phyloP scores from a whole-genome alignment of 1,140 invertebrate genomes.

The Octopus bimaculoides region DNA sequence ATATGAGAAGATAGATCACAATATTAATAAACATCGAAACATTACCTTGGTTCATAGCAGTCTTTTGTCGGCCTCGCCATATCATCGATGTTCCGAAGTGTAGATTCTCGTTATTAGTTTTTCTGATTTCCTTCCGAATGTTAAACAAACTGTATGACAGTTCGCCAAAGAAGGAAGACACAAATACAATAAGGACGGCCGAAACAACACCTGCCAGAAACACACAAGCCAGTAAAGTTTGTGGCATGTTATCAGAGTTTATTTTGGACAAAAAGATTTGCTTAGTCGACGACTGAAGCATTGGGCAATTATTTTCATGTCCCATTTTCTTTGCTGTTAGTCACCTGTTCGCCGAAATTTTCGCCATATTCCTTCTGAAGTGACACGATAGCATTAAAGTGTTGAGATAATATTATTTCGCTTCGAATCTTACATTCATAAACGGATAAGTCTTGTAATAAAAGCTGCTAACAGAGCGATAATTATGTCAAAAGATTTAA shows the following conservation, averaged over 20 bases:
- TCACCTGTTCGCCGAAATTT: background rate
- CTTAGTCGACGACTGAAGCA: background rate
- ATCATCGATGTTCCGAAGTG: background rate
- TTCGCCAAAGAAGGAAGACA: background rate
- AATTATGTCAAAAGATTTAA: no score
- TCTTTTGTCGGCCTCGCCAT: background rate
- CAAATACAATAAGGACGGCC: background rate
- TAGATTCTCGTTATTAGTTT: background rate
- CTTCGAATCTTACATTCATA: no score
- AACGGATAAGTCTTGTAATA: no score
- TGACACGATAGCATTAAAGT: background rate
- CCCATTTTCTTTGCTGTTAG: background rate
- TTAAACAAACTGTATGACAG: background rate
- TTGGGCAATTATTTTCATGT: background rate
- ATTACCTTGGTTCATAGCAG: conserved; percentile 4
- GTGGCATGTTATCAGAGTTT: background rate
- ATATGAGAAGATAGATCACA: no score
- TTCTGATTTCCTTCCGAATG: background rate
- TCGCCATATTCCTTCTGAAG: background rate
- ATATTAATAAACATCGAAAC: background rate
- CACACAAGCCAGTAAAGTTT: background rate
- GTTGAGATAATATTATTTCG: no score
- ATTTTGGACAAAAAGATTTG: background rate
- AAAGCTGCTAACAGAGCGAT: no score
- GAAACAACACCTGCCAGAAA: background rate